Evolutionary conservation across 2,888 invertebrate genomes (phyloP).

Genomic region (Drosophila aldrichi): DNA sequence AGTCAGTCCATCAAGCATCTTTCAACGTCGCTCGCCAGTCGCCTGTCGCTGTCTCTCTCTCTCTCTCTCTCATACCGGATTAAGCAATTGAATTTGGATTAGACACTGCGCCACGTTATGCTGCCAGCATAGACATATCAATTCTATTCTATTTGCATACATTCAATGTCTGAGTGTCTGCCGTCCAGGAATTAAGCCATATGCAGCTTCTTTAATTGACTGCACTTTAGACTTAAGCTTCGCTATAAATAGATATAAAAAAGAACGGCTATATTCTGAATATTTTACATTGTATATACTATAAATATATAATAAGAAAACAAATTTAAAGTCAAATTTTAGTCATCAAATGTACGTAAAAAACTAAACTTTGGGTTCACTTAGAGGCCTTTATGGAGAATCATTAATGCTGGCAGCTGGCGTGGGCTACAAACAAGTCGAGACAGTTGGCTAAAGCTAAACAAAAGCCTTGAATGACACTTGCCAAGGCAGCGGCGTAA

Average conservation of each 20-base stretch:
- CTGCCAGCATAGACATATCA: background rate
- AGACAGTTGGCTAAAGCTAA: conserved; percentile 1
- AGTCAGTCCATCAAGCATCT: conserved; percentile 43
- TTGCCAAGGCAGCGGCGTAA: conserved; percentile 37
- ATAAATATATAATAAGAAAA: background rate
- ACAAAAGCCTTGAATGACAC: conserved; percentile 14
- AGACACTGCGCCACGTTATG: conserved; percentile 12
- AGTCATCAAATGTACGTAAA: background rate
- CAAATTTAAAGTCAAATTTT: background rate
- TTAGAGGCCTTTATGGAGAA: background rate
- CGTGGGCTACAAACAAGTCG: background rate
- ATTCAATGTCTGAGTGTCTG: conserved; percentile 22
- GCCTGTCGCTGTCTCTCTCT: too few species aligned
- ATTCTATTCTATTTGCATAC: conserved; percentile 44
- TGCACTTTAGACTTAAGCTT: conserved; percentile 5
- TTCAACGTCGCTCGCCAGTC: conserved; percentile 45
- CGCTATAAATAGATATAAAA: background rate
- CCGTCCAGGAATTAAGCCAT: conserved; percentile 30
- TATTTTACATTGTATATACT: too few species aligned
- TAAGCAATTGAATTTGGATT: conserved; percentile 74
- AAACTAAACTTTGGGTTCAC: background rate
- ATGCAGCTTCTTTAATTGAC: background rate
- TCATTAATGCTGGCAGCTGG: background rate
- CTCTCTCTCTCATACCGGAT: conserved; percentile 65
- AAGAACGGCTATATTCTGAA: background rate